phyloP scores from a whole-genome alignment of 1,140 invertebrate genomes.

The Caenorhabditis elegans region WBcel235 BX284603.4:10299501-10300000 shows the following conservation, averaged over 20 bases:
- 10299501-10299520: conserved; percentile 55
- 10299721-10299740: conserved; percentile 66
- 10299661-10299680: conserved; percentile 52
- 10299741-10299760: conserved; percentile 65
- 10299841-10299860: conserved; percentile 63
- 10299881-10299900: too few species aligned
- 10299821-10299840: conserved; percentile 66
- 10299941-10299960: too few species aligned
- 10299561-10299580: conserved; percentile 60
- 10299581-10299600: conserved; percentile 53
- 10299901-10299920: too few species aligned
- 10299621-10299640: conserved; percentile 66
- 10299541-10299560: conserved; percentile 60
- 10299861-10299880: too few species aligned
- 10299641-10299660: conserved; percentile 68
- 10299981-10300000: too few species aligned
- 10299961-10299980: too few species aligned
- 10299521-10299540: conserved; percentile 5
- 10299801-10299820: conserved; percentile 66
- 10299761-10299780: conserved; percentile 67
- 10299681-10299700: conserved; percentile 68
- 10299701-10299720: conserved; percentile 69
- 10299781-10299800: conserved; percentile 64
- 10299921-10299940: too few species aligned
- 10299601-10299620: conserved; percentile 66